phyloP scores from a whole-genome alignment of 2,113 vertebrate genomes.

The Oreochromis tanganicae region DNA sequence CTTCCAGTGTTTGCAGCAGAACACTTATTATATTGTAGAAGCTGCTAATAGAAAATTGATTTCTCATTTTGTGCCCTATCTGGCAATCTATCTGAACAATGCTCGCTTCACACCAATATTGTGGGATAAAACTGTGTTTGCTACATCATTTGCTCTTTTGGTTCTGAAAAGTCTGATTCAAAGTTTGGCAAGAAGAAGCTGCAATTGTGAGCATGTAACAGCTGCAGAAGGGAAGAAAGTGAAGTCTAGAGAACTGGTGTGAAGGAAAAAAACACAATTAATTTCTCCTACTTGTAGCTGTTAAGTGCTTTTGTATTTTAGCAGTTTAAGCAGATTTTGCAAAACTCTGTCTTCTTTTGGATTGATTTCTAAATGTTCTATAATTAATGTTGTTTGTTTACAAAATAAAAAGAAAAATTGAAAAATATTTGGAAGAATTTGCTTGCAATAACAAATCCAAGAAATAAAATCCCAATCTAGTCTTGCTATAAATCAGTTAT shows the following conservation, averaged over 20 bases:
- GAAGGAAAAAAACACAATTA: not conserved
- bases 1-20: not conserved
- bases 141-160: not conserved
- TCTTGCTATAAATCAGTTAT: accelerated
- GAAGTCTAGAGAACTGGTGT: not conserved
- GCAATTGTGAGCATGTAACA: not conserved
- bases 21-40: not conserved
- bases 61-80: not conserved
- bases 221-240: not conserved
- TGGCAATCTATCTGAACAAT: not conserved
- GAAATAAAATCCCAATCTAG: not conserved
- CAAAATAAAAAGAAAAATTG: accelerated
- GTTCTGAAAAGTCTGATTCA: not conserved
- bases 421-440: not conserved
- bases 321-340: not conserved
- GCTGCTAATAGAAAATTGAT: not conserved
- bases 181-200: not conserved
- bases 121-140: not conserved
- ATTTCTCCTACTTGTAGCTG: not conserved
- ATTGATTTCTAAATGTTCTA: not conserved
- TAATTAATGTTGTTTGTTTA: accelerated
- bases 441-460: not conserved
- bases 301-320: not conserved
- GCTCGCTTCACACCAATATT: not conserved
- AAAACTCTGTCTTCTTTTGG: not conserved